Conservation (phyloP, 2,888 invertebrate species). For the Cerastis rubricosa region DNA sequence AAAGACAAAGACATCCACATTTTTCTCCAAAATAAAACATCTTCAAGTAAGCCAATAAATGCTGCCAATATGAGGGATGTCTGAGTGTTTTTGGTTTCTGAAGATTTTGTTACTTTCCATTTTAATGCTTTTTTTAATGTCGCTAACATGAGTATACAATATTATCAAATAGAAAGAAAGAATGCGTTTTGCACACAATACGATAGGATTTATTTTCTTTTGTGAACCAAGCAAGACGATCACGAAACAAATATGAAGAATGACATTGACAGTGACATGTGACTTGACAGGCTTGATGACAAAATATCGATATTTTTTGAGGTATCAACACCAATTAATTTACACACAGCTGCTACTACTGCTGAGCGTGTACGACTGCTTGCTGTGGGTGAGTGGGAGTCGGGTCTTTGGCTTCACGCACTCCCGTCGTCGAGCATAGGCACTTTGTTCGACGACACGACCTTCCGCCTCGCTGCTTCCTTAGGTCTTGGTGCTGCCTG, state of each 20-base stretch:
- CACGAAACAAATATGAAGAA: conserved; percentile 1
- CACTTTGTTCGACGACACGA: no score
- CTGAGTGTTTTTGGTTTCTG: conserved; percentile 75
- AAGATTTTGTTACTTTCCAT: conserved; percentile 76
- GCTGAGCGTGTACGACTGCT: no score
- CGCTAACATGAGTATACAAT: conserved; percentile 74
- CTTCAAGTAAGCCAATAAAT: conserved; percentile 83
- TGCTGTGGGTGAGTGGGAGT: no score
- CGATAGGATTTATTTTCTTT: conserved; percentile 8
- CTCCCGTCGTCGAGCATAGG: no score
- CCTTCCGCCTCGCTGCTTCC: no score
- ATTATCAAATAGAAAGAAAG: background rate
- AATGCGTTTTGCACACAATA: conserved; percentile 6
- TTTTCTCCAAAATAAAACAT: conserved; percentile 86
- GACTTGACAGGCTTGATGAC: background rate
- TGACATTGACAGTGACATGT: conserved; percentile 5
- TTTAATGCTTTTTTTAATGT: conserved; percentile 79
- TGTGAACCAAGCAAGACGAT: background rate
- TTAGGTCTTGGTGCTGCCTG: no score
- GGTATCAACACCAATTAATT: no score
- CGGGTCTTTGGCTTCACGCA: no score
- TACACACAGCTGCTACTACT: no score
- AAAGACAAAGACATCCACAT: conserved; percentile 83
- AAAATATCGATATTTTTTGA: background rate
- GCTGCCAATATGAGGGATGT: conserved; percentile 77